Evolutionary conservation across 2,888 invertebrate species (phyloP).

Genomic region (Orthosia gracilis): DNA sequence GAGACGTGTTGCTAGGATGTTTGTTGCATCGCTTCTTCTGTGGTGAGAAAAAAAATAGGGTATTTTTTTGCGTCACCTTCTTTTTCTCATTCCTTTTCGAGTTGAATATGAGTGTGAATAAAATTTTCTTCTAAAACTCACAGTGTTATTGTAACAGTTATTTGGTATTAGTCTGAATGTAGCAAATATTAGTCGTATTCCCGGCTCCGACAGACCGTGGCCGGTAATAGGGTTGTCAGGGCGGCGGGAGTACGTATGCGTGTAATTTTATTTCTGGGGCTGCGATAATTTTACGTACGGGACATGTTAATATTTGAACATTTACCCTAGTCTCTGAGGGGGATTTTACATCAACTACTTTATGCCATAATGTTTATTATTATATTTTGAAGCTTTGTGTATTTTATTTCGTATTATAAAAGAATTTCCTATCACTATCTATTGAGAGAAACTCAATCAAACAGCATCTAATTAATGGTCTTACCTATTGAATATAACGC

Average conservation of each 20-base stretch:
- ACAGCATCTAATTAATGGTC: too few species aligned
- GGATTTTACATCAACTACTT: slow-evolving; percentile 50
- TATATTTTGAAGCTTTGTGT: not conserved
- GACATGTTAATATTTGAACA: slow-evolving; percentile 72
- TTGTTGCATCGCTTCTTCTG: slow-evolving; percentile 13
- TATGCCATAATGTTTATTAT: slow-evolving; percentile 12
- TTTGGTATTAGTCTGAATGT: slow-evolving; percentile 46
- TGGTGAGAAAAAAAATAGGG: not conserved
- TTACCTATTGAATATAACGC: too few species aligned
- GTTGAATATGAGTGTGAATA: too few species aligned
- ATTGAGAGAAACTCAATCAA: too few species aligned
- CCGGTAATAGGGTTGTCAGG: slow-evolving; percentile 74
- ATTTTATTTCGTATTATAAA: too few species aligned
- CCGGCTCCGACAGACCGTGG: slow-evolving; percentile 63
- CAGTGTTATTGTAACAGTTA: slow-evolving; percentile 26
- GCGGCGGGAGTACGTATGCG: slow-evolving; percentile 67
- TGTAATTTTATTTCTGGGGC: slow-evolving; percentile 74
- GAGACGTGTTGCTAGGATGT: slow-evolving; percentile 5
- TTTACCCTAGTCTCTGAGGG: slow-evolving; percentile 59
- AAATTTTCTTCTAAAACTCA: too few species aligned
- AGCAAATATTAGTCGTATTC: slow-evolving; percentile 61
- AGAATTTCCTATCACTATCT: too few species aligned
- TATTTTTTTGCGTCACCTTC: not conserved
- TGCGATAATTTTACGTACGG: slow-evolving; percentile 69
- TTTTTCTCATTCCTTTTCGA: too few species aligned